Base-by-base conservation (phyloP, 2,888 invertebrate species). In the Agriopis leucophaearia region DNA sequence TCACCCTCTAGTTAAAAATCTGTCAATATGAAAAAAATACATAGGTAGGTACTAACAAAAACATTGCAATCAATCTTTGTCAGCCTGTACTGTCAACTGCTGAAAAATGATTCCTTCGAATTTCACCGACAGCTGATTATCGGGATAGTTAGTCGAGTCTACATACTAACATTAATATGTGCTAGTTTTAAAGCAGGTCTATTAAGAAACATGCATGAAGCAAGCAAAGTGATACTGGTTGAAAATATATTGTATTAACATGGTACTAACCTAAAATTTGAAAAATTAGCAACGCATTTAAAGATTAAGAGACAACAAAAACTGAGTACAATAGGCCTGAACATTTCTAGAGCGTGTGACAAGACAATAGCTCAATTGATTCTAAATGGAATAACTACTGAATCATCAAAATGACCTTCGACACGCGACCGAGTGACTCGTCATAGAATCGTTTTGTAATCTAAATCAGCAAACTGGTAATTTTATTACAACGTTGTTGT, bases 351-450 rank as follows among this genome's bases (percentile, higher is more conserved):
- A 44, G 0, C 54, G 9, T 36, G 15, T 45, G 6, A 45, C 42
- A 56, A 66, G 6, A 45, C 42, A 56, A 66, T 60, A 48, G 44
- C 40, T 59, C 50, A 62, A 62, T 64, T 64, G 51, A 42, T 54
- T 47, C 38, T 15, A 55, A 64, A 18, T 27, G 5, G 35, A 48
- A 15, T 15, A 40, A 38, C 38, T 57, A 40, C 16, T 50, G 47
- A 48, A 48, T 66, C 50, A 70, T 68, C 51, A 45, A 64, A 66
- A 62, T 52, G 66, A 73, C 70, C 73, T 69, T 73, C 58, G 52
- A 44, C 38, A 42, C 50, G 27, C 40, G 50, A 18, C 50, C 0
- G 9, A 18, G 35, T 12, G n/a, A 16, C 58, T 58, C 5, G 27
- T 18, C 8, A 54, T 13, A 27, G 18, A 55, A 16, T 55, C n/a